Conservation (phyloP, 2,888 invertebrate genomes). For the Adelphocoris suturalis region DNA sequence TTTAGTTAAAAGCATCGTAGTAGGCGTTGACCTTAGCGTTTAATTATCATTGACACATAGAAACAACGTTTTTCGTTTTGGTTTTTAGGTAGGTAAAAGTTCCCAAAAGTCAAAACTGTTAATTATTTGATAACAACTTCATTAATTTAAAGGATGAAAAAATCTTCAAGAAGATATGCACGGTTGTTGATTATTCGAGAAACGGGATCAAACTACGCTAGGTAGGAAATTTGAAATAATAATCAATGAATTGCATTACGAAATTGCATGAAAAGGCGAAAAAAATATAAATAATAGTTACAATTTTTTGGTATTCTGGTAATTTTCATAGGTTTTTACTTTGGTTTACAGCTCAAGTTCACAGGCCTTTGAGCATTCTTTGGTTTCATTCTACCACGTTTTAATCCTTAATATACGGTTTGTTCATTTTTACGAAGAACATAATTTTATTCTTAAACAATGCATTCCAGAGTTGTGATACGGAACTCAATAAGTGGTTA, state of each 20-base stretch:
- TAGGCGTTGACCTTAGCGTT: constrained; percentile 59
- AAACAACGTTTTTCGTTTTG: constrained; percentile 43
- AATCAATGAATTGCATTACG: neutral
- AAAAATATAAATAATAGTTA: neutral
- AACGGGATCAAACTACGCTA: constrained; percentile 17
- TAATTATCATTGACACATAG: constrained; percentile 63
- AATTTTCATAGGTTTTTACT: neutral
- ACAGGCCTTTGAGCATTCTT: constrained; percentile 65
- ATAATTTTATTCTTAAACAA: neutral
- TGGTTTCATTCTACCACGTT: constrained; percentile 51
- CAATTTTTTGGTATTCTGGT: constrained; percentile 12
- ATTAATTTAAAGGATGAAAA: constrained; percentile 32
- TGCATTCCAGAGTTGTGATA: neutral
- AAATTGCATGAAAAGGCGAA: neutral
- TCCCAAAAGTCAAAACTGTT: constrained; percentile 47
- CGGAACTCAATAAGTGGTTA: constrained; percentile 50
- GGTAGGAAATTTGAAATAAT: neutral
- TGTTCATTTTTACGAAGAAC: constrained; percentile 18
- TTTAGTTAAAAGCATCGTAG: constrained; percentile 66
- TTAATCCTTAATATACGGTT: constrained; percentile 9
- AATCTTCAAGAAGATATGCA: constrained; percentile 32
- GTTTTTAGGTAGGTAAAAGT: constrained; percentile 35
- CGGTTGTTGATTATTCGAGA: constrained; percentile 49
- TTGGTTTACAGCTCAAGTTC: constrained; percentile 47
- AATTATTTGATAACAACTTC: constrained; percentile 3